A percentile compares a stretch with the other conserved stretches of the same genome.
Conservation (phyloP, 2,797 vertebrate genomes). For the Telmatherina bonti region DNA sequence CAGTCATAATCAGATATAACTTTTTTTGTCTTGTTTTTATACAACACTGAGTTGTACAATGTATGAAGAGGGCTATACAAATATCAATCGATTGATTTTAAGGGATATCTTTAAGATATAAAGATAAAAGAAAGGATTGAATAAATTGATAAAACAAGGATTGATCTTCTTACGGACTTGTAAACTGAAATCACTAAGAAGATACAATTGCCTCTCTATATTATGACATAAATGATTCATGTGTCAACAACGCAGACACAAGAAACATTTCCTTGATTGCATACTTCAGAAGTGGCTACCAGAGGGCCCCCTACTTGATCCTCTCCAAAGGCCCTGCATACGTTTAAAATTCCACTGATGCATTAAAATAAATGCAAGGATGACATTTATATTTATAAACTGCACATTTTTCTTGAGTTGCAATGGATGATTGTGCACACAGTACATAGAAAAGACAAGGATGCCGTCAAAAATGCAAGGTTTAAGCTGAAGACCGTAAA, state of each 20-base stretch:
- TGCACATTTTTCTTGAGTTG: conserved; percentile 11
- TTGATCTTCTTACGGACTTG: neutral
- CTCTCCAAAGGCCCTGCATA: conserved; percentile 5
- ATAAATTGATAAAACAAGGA: no score
- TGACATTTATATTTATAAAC: conserved; percentile 15
- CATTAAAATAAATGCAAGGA: conserved; percentile 13
- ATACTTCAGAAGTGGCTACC: conserved; percentile 6
- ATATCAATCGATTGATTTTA: no score
- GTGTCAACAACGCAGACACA: conserved; percentile 2
- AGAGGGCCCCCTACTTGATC: conserved; percentile 8
- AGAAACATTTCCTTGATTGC: neutral
- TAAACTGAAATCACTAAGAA: neutral
- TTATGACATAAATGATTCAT: neutral
- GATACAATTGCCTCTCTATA: conserved; percentile 1
- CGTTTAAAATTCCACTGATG: conserved; percentile 6
- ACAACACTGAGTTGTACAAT: no score
- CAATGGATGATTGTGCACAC: neutral
- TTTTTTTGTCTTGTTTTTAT: no score
- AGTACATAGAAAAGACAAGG: neutral
- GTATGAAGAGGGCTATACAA: no score
- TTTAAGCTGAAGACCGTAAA: neutral
- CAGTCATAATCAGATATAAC: no score
- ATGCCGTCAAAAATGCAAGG: neutral
- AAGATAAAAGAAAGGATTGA: no score
- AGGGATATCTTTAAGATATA: no score